Evolutionary conservation across 2,113 vertebrate species (phyloP).

Genomic region (Lipotes vexillifer): DNA sequence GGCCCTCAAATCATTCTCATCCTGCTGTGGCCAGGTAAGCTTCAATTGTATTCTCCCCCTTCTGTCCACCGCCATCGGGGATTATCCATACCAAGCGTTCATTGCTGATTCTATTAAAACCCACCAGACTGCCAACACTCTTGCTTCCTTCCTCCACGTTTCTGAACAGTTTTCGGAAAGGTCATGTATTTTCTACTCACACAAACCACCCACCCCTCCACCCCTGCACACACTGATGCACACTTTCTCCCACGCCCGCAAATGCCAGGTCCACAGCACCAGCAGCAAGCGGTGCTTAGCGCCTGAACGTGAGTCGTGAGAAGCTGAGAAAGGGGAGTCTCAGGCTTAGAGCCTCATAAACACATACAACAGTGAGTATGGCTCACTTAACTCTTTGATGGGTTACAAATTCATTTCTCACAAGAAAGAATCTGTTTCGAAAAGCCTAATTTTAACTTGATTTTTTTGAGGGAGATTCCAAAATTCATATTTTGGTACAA

Average conservation of each 20-base stretch:
- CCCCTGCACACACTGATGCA: background rate
- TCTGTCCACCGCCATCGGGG: background rate
- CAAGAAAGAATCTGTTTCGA: background rate
- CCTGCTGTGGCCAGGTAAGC: background rate
- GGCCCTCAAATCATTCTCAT: background rate
- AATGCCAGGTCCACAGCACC: conserved; percentile 14
- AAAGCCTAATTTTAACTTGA: background rate
- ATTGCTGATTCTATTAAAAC: background rate
- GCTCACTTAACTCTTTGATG: background rate
- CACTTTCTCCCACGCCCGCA: conserved; percentile 34
- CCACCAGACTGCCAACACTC: background rate
- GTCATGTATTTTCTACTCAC: conserved; percentile 52
- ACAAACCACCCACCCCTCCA: conserved; percentile 43
- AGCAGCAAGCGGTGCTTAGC: background rate
- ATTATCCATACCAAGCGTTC: background rate
- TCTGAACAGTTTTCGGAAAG: conserved; percentile 60
- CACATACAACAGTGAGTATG: rapidly evolving
- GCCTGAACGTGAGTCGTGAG: background rate
- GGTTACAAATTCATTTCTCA: background rate
- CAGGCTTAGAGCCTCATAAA: background rate
- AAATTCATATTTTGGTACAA: background rate
- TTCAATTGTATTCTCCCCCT: rapidly evolving
- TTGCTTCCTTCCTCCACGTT: background rate
- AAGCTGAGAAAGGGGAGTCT: conserved; percentile 42
- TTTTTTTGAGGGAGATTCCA: background rate